Evolutionary conservation across 2,113 vertebrate genomes (phyloP), one percentile per base, ranked within the genome.

Genomic region (Rafetus swinhoei): DNA sequence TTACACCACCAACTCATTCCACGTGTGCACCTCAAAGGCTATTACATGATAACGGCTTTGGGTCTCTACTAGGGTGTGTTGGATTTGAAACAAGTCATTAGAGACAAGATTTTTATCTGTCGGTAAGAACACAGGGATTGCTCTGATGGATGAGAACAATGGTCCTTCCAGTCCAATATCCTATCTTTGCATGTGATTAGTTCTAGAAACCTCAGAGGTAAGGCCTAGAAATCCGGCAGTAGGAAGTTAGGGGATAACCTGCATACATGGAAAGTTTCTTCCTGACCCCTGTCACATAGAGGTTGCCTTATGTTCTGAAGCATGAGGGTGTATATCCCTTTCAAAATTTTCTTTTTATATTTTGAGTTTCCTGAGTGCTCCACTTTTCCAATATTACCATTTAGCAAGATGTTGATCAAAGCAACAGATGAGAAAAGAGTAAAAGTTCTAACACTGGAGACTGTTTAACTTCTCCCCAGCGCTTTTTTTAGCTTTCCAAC

Each of bases 401-500:
- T 94, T 81, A 80, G 54, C 7, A 8, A 85, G 52, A 81, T 24
- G 6, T 52, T 90, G 29, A 18, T 59, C 77, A 85, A 86, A 92
- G 84, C 76, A 89, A 87, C 32, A 55, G 29, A 84, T 69, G 80
- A 87, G 85, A n/a, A 90, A 94, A 85, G 76, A 54, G 19, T 54
- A 57, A 79, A 25, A 27, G 9, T 87, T 92, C 24, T 82, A 79
- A 0, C 45, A 69, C 52, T 65, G 35, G 9, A 79, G n/a, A 92
- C 21, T 79, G 60, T 80, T 93, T 86, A 76, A 90, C 86, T 95
- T 96, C 35, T 79, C 77, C 32, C 1, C 0, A 77, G 85, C 62
- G 57, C 72, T 89, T 84, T 76, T 76, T 79, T 85, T 84, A 93
- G 89, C 80, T 83, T 95, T 93, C 57, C 81, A 90, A 29, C 74